These are phyloP conservation scores for Lycophotia porphyrea DNA, from an alignment of 2,888 invertebrate species.

Conservation along the genomic window DNA sequence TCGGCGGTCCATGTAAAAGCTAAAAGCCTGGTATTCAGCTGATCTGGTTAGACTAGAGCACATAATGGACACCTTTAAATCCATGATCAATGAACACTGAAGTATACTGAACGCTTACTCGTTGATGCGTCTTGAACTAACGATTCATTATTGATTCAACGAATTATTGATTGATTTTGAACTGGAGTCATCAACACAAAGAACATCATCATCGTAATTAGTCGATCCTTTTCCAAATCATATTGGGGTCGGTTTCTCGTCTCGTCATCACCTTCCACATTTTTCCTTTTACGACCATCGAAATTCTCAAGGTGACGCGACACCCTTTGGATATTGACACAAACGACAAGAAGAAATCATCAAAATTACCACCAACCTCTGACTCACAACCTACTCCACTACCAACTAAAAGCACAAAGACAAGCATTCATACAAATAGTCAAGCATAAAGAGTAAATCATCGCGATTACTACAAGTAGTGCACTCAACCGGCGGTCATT, in stretches of 20 bases:
- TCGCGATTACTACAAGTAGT: constrained; percentile 75
- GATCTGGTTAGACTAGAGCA: no score
- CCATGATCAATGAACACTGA: no score
- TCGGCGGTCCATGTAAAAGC: no score
- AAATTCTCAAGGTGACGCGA: no score
- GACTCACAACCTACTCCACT: constrained; percentile 6
- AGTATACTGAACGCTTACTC: no score
- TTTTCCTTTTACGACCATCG: neutral
- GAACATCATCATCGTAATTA: neutral
- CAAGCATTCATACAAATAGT: constrained; percentile 55
- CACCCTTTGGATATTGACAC: neutral
- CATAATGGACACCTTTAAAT: no score
- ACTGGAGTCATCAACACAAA: no score
- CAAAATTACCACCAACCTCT: neutral
- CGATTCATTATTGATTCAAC: no score
- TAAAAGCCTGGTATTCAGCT: no score
- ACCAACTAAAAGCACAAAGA: constrained; percentile 43
- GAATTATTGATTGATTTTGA: no score
- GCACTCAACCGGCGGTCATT: constrained; percentile 78
- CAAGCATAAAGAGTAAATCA: constrained; percentile 59
- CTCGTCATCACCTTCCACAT: neutral
- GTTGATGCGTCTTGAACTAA: no score
- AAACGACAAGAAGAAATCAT: neutral
- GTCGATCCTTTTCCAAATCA: neutral
- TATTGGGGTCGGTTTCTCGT: neutral